These are phyloP conservation scores for Fragum fragum DNA, from an alignment of 2,888 invertebrate species.

Conservation along the genomic window DNA sequence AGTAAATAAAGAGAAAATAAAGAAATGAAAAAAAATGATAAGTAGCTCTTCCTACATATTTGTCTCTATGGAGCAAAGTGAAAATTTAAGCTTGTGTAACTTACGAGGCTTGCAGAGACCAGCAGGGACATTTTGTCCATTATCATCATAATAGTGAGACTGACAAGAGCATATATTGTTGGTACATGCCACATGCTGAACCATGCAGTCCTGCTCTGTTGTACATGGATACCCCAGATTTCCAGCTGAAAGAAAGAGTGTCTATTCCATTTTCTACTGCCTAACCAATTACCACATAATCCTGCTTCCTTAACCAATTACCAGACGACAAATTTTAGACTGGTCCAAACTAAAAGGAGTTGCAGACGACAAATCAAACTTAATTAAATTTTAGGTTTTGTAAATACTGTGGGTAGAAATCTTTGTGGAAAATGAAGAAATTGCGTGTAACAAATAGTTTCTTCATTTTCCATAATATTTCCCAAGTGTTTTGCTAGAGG, in stretches of 20 bases:
- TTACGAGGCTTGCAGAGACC: slow-evolving; percentile 61
- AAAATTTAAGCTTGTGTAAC: not conserved
- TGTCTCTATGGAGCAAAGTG: not conserved
- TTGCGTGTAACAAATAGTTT: too few relatives aligned
- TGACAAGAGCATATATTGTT: slow-evolving; percentile 31
- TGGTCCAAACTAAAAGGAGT: too few relatives aligned
- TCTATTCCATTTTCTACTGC: not conserved
- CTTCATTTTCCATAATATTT: too few relatives aligned
- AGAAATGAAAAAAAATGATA: not conserved
- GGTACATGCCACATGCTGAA: slow-evolving; percentile 45
- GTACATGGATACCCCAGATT: slow-evolving; percentile 45
- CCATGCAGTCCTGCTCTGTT: slow-evolving; percentile 34
- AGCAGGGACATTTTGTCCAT: slow-evolving; percentile 7
- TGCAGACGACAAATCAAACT: too few relatives aligned
- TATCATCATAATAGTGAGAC: slow-evolving; percentile 55
- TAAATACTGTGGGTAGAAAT: too few relatives aligned
- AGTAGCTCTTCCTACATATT: not conserved
- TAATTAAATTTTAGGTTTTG: too few relatives aligned
- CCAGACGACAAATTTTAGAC: too few relatives aligned
- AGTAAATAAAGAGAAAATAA: not conserved
- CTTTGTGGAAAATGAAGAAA: too few relatives aligned
- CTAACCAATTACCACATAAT: not conserved
- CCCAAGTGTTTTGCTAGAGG: too few relatives aligned
- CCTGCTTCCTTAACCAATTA: too few relatives aligned
- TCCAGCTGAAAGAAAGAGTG: slow-evolving; percentile 39